Percentiles rank a stretch among this genome's conserved stretches.
phyloP scores from a whole-genome alignment of 2,888 invertebrate genomes.

The Aphidoletes aphidimyza region DNA sequence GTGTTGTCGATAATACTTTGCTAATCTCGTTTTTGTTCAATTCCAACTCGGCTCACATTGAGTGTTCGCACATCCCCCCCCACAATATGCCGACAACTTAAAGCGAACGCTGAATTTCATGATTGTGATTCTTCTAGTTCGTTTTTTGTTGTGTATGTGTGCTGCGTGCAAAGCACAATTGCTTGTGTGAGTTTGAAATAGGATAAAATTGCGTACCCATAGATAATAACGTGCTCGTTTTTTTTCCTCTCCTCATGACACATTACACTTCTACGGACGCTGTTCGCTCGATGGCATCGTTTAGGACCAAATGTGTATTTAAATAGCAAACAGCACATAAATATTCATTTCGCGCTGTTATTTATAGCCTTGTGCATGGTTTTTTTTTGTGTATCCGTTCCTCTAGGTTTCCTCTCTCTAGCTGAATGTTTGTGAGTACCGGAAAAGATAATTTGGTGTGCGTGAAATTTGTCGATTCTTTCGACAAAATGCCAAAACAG shows the following conservation, averaged over 20 bases:
- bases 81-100: background rate
- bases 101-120: slow-evolving; percentile 6
- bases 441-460: slow-evolving; percentile 47
- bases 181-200: background rate
- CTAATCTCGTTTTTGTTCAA: slow-evolving; percentile 26
- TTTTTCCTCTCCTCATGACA: background rate
- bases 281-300: background rate
- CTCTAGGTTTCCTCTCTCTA: no score
- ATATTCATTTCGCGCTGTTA: slow-evolving; percentile 52
- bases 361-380: background rate
- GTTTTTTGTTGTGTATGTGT: background rate
- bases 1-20: slow-evolving; percentile 25
- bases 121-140: background rate
- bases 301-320: slow-evolving; percentile 25
- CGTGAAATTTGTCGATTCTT: slow-evolving; percentile 12
- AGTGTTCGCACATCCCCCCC: background rate
- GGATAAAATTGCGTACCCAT: slow-evolving; percentile 46
- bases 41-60: background rate
- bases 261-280: background rate
- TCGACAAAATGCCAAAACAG: background rate
- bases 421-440: slow-evolving; percentile 13
- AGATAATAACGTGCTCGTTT: slow-evolving; percentile 5
- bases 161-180: no score
- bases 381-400: no score
- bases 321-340: slow-evolving; percentile 47